Conservation (phyloP, 2,888 invertebrate genomes). For the Drosophila helvetica region DNA sequence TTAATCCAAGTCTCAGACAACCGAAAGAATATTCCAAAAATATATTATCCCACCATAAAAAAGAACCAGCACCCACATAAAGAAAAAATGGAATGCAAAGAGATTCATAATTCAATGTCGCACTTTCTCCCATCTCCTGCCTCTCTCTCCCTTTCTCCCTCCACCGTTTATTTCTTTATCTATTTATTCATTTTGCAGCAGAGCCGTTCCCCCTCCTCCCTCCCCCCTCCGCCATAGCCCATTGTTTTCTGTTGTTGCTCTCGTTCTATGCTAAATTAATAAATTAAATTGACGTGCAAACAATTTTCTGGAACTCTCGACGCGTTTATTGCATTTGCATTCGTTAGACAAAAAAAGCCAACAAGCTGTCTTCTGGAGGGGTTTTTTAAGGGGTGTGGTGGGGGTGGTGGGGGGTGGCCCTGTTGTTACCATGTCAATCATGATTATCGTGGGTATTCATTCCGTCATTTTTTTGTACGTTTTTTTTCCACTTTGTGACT, state of each 20-base stretch:
- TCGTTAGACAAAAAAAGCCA: constrained; percentile 44
- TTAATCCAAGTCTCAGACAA: constrained; percentile 28
- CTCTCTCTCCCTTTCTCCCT: not conserved
- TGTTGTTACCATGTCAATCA: constrained; percentile 53
- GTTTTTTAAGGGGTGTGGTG: too few relatives aligned
- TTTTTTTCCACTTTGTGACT: constrained; percentile 20
- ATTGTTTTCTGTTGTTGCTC: constrained; percentile 36
- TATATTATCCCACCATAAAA: constrained; percentile 16
- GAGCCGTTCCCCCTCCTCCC: not conserved
- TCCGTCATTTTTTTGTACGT: not conserved
- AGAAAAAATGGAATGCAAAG: constrained; percentile 20
- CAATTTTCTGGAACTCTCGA: constrained; percentile 54
- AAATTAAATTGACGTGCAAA: constrained; percentile 70
- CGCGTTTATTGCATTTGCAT: constrained; percentile 72
- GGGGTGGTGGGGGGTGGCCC: constrained; percentile 21
- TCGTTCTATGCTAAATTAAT: constrained; percentile 54
- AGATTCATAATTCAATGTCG: constrained; percentile 26
- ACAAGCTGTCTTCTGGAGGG: not conserved
- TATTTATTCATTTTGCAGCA: constrained; percentile 30
- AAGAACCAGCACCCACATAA: not conserved
- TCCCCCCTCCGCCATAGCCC: constrained; percentile 1
- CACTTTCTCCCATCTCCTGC: not conserved
- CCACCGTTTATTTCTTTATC: constrained; percentile 24
- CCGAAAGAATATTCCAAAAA: constrained; percentile 8
- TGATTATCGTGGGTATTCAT: constrained; percentile 32